These are phyloP conservation scores for Chydorus sphaericus DNA, from an alignment of 2,888 invertebrate species.

Conservation along the genomic window DNA sequence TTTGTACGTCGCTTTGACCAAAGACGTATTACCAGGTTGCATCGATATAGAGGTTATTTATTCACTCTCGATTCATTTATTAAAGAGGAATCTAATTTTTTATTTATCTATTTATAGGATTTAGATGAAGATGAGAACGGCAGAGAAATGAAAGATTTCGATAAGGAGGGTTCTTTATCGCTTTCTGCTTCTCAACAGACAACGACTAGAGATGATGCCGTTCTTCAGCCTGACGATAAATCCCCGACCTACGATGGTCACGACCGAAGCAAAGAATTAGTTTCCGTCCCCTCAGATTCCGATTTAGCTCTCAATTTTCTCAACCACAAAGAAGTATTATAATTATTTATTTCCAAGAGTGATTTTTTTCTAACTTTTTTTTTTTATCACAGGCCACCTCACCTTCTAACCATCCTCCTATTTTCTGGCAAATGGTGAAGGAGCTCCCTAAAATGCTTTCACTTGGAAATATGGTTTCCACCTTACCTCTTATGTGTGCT, in stretches of 20 bases:
- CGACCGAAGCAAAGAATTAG: slow-evolving; percentile 62
- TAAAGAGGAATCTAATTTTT: background rate
- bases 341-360: slow-evolving; percentile 16
- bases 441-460: no score
- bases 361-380: no score
- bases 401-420: no score
- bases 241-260: slow-evolving; percentile 67
- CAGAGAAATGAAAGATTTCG: slow-evolving; percentile 29
- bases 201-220: background rate
- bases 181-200: background rate
- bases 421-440: no score
- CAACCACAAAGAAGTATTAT: slow-evolving; percentile 61
- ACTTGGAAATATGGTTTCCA: no score
- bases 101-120: slow-evolving; percentile 22
- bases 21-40: slow-evolving; percentile 16
- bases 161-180: slow-evolving; percentile 4
- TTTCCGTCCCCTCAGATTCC: slow-evolving; percentile 75
- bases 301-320: slow-evolving; percentile 78
- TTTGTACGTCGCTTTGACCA: background rate
- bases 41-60: slow-evolving; percentile 19
- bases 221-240: slow-evolving; percentile 33
- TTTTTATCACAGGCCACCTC: slow-evolving; percentile 25
- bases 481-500: no score
- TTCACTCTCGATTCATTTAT: background rate
- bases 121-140: slow-evolving; percentile 21